phyloP scores from a whole-genome alignment of 2,113 vertebrate species.

The Uropsilus gracilis region DNA sequence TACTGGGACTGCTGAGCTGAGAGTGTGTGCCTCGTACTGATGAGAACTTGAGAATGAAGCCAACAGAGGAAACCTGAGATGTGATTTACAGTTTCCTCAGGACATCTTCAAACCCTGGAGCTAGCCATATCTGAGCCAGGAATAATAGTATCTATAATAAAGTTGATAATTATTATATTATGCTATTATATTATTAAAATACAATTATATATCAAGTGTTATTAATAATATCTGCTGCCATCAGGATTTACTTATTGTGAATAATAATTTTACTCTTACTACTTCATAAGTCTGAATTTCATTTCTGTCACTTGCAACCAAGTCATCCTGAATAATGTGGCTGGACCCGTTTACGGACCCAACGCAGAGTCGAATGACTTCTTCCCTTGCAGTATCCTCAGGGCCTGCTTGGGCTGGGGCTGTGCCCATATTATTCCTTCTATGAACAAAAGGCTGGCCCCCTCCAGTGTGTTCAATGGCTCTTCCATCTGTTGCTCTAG shows the following conservation, averaged over 20 bases:
- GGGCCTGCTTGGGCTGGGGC: background rate
- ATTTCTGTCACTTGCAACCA: background rate
- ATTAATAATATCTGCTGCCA: background rate
- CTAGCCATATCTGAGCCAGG: background rate
- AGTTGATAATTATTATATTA: background rate
- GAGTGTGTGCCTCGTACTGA: background rate
- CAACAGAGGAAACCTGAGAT: background rate
- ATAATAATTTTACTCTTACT: background rate
- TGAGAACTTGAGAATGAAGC: background rate
- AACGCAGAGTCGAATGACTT: too few relatives aligned
- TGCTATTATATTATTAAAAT: background rate
- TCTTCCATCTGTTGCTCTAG: background rate
- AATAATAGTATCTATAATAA: background rate
- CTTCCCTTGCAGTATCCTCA: rapidly evolving
- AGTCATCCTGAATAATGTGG: background rate
- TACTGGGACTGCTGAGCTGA: background rate
- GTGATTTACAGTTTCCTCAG: background rate
- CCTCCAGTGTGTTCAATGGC: background rate
- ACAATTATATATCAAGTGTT: background rate
- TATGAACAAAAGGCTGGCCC: background rate
- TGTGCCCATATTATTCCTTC: background rate
- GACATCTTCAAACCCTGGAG: background rate
- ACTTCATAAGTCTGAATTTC: background rate
- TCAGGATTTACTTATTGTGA: background rate
- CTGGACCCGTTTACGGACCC: background rate